Percentiles rank a stretch among this genome's conserved stretches.
phyloP scores from a whole-genome alignment of 2,797 vertebrate species.

The Morelia viridis region DNA sequence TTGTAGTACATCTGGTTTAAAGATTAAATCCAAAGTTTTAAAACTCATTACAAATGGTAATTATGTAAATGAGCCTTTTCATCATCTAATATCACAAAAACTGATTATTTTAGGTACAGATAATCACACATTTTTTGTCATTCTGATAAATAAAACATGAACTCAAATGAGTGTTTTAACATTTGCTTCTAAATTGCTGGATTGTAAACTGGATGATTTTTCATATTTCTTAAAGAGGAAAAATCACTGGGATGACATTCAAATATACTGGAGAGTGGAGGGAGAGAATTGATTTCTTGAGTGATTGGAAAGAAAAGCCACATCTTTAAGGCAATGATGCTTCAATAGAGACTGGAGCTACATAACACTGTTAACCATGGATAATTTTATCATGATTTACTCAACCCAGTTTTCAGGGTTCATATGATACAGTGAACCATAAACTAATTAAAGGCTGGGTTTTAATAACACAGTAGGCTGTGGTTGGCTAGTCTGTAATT shows the following conservation, averaged over 20 bases:
- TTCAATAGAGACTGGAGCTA: not conserved
- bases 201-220: not conserved
- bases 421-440: not conserved
- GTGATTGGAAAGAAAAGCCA: not conserved
- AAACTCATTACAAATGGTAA: slow-evolving; percentile 25
- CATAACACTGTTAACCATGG: not conserved
- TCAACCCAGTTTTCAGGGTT: not conserved
- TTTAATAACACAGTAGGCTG: not conserved
- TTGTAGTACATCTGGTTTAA: slow-evolving; percentile 29
- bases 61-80: slow-evolving; percentile 17
- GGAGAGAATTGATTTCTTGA: not conserved
- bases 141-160: slow-evolving; percentile 25
- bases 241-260: not conserved
- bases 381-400: not conserved
- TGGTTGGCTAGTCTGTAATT: not conserved
- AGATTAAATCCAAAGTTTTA: not conserved
- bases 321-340: not conserved
- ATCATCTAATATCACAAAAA: slow-evolving; percentile 26
- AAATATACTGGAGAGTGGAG: not conserved
- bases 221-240: slow-evolving; percentile 13
- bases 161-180: not conserved
- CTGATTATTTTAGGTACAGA: slow-evolving; percentile 9
- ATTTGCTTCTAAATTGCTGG: slow-evolving; percentile 1
- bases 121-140: not conserved
- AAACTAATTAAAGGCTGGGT: not conserved